Evolutionary conservation across 2,888 invertebrate species (phyloP), one percentile per base, ranked within the genome.

Genomic region (Plusia festucae): DNA sequence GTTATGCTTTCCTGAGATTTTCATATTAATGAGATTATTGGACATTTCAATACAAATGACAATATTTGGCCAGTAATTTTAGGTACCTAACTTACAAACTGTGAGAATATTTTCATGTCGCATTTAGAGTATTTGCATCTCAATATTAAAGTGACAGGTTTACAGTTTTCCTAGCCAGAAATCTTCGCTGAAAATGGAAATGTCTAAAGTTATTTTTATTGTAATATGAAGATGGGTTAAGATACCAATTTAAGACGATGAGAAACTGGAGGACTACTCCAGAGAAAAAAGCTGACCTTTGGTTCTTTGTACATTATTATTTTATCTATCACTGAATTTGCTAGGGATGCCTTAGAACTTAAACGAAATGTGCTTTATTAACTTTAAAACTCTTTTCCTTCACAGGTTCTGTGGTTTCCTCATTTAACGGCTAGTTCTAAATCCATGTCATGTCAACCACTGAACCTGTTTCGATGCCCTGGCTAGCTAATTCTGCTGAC

Each of bases 1-100:
- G 15, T 53, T 49, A 59, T 30, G 13, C 27, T 54, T 61, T 32
- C 9, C 9, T 40, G 44, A 0, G 24, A 57, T 27, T 18, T 34
- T 22, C 27, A 34, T 32, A 57, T 24, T 52, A 24, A 24, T 52
- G 52, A 22, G 15, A 24, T 6, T 24, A 22, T 24, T 13, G 22
- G 24, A 22, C 20, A 22, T 24, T 52, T 52, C 52, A 52, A 20
- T 24, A 3, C 22, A 24, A 52, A 52, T 13, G 22, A 15, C 18
- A 20, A 49, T 49, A 20, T 49, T 20, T 49, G 4, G 18, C 8
- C 2, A 11, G 7, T 18, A 13, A 49, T 20, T 49, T 49, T 49
- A n/a, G 49, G 9, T 16, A 11, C 11, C 20, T 49, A 11, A 20
- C 20, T 49, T 20, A 20, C 13, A n/a, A 40, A 40, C n/a, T 40